Conservation (phyloP, 2,797 vertebrate species). For the Sphenopsis melanotis region DNA sequence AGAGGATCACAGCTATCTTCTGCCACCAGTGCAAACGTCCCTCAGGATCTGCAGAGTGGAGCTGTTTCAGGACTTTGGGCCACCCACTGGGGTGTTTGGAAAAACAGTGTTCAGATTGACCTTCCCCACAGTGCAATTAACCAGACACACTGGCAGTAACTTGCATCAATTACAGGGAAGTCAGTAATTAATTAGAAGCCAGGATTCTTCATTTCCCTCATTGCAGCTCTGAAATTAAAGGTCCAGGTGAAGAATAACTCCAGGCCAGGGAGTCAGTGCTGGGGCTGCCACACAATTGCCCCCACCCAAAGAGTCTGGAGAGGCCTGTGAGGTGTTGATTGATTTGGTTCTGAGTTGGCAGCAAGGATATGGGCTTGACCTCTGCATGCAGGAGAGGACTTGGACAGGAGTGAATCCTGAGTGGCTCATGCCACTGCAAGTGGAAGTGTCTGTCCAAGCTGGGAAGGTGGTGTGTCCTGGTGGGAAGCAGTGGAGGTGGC, state of each 20-base stretch:
- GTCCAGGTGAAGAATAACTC: background rate
- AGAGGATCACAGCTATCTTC: background rate
- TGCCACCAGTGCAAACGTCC: background rate
- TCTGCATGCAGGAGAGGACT: background rate
- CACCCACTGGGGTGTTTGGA: background rate
- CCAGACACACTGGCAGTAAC: background rate
- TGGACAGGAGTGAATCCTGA: background rate
- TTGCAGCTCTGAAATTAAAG: background rate
- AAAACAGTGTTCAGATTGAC: background rate
- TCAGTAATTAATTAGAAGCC: slow-evolving; percentile 22
- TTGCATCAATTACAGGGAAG: slow-evolving; percentile 5
- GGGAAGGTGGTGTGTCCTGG: background rate
- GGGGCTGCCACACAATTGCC: background rate
- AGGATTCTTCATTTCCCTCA: background rate
- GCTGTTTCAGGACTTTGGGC: background rate
- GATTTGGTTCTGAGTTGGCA: background rate
- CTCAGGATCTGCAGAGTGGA: background rate
- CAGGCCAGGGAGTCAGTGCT: background rate
- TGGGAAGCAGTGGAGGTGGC: background rate
- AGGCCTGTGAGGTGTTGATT: background rate
- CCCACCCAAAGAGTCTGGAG: background rate
- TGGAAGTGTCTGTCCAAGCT: accelerated
- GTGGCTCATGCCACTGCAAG: background rate
- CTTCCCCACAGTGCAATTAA: background rate
- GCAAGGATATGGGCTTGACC: background rate